Evolutionary conservation across 2,113 vertebrate genomes (phyloP).

Genomic region (Strigops habroptila): DNA sequence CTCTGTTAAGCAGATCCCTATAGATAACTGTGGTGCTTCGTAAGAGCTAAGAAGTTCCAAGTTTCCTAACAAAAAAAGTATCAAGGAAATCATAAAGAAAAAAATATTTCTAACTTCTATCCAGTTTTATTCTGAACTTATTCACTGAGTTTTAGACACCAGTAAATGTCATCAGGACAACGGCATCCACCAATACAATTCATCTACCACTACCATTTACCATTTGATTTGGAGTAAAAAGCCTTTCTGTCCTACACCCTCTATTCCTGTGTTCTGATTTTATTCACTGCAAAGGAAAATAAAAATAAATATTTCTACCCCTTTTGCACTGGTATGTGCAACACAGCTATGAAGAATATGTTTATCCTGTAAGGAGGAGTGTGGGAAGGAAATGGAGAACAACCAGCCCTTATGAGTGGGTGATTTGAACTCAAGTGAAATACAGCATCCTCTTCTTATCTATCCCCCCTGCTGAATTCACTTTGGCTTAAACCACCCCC

Average conservation of each 20-base stretch:
- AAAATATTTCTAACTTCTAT: background rate
- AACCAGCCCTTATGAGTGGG: background rate
- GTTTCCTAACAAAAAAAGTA: background rate
- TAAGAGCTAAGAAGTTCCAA: background rate
- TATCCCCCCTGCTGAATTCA: background rate
- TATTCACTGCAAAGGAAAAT: background rate
- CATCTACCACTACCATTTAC: background rate
- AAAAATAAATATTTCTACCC: background rate
- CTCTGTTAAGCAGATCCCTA: background rate
- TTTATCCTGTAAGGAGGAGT: background rate
- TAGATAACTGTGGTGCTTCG: background rate
- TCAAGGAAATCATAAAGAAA: background rate
- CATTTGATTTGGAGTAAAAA: background rate
- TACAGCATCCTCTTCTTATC: background rate
- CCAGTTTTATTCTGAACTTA: background rate
- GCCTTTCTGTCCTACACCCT: background rate
- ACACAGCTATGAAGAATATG: fast-evolving
- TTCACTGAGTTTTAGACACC: background rate
- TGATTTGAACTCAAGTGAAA: background rate
- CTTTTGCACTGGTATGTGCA: background rate
- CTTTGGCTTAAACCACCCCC: background rate
- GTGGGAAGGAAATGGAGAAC: background rate
- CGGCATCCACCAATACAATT: background rate
- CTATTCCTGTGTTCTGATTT: background rate
- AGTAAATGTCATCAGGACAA: fast-evolving